These are phyloP conservation scores for Tribolium freemani DNA, from an alignment of 2,888 invertebrate genomes.

Conservation along the genomic window DNA sequence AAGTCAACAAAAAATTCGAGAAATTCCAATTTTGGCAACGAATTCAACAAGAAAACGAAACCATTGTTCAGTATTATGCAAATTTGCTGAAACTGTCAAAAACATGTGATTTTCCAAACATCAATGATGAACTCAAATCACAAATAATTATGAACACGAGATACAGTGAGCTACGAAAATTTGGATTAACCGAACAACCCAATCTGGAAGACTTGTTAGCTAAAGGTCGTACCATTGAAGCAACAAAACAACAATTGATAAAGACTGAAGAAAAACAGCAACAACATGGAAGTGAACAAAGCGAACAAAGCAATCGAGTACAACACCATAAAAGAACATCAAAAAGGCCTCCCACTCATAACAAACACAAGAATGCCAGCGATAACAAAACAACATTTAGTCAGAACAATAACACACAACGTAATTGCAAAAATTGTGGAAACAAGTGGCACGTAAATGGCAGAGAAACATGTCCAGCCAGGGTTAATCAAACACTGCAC, in stretches of 20 bases:
- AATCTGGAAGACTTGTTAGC: neutral
- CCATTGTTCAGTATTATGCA: too few relatives aligned
- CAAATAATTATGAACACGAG: conserved; percentile 17
- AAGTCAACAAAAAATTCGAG: too few relatives aligned
- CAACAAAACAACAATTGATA: neutral
- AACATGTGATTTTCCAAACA: neutral
- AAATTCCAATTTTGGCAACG: too few relatives aligned
- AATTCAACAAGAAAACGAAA: too few relatives aligned
- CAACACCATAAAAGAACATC: neutral
- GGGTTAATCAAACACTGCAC: too few relatives aligned
- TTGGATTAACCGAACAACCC: conserved; percentile 13
- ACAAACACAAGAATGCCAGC: neutral
- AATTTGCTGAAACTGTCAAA: neutral
- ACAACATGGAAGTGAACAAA: neutral
- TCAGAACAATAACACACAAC: neutral
- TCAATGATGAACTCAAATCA: conserved; percentile 11
- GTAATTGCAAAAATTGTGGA: neutral
- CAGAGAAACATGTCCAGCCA: neutral
- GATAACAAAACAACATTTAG: neutral
- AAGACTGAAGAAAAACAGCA: neutral
- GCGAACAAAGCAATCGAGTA: neutral
- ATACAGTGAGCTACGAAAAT: conserved; percentile 6
- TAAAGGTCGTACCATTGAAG: neutral
- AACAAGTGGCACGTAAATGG: neutral
- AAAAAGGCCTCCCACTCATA: neutral